Percentiles rank a stretch among this genome's conserved stretches.
These are phyloP conservation scores for Pseudochirops corinnae DNA, from an alignment of 2,797 vertebrate genomes.

Conservation along the genomic window DNA sequence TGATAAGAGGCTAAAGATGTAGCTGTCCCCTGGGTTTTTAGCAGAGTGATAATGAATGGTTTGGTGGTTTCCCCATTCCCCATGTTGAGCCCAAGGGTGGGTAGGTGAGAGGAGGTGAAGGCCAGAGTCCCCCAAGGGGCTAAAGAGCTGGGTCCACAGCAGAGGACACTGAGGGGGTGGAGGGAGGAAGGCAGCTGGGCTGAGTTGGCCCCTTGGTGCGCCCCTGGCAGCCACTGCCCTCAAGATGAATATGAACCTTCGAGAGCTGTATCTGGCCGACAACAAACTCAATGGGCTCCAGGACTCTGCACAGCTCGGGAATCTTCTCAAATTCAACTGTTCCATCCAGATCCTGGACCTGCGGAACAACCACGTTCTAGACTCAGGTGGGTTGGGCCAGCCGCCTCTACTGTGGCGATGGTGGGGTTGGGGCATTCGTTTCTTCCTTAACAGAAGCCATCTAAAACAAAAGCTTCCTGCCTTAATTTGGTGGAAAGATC, in stretches of 20 bases:
- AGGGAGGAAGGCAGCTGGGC: background rate
- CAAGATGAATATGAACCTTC: slow-evolving; percentile 97
- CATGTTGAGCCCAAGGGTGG: background rate
- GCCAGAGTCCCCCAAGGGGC: background rate
- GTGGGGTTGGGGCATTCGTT: background rate
- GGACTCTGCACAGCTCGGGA: slow-evolving; percentile 95
- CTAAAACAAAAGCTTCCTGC: background rate
- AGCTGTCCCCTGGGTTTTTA: background rate
- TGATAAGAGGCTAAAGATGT: background rate
- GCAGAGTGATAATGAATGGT: background rate
- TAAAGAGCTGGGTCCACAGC: no score
- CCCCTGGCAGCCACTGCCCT: slow-evolving; percentile 90
- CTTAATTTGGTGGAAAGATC: background rate
- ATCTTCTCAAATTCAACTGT: slow-evolving; percentile 96
- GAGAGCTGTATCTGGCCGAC: slow-evolving; percentile 95
- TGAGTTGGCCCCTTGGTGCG: no score
- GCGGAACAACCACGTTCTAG: slow-evolving; percentile 95
- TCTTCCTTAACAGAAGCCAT: background rate
- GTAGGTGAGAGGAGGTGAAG: no score
- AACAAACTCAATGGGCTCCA: slow-evolving; percentile 96
- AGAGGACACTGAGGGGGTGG: background rate
- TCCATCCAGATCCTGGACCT: slow-evolving; percentile 96
- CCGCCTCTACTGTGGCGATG: background rate
- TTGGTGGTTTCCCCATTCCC: background rate
- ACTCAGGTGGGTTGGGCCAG: slow-evolving; percentile 88